Evolutionary conservation across 1,140 invertebrate genomes (phyloP), one percentile per base, ranked within the genome.

Genomic region (Nylanderia fulva): DNA sequence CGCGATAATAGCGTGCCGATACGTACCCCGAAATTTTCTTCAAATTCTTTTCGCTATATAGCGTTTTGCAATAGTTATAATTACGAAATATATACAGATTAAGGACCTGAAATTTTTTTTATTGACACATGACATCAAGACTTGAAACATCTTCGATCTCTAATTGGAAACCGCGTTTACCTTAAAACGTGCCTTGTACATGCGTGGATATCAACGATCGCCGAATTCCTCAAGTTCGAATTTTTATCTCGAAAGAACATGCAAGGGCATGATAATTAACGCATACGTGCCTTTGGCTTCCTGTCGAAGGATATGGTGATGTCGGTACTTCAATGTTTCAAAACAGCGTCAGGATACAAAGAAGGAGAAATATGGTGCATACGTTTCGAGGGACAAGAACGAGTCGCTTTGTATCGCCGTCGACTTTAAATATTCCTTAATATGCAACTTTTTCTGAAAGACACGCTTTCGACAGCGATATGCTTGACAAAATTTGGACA

Each of bases 291-390:
- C 61, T 86, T 79, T 89, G 58, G 45, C 13, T 84, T 58, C 48
- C 60, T 58, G 64, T 77, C n/a, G 48, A 76, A n/a, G n/a, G 60
- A 77, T 83, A 72, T n/a, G 52, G 86, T 48, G n/a, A 36, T 52
- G 76, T 76, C 56, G 68, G 56, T 75, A 58, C n/a, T 76, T 77
- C n/a, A 61, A 11, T 27, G 61, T 54, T 76, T 63, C 80, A 64
- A 89, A 89, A 80, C 66, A 58, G 39, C 58, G 54, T 74, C 52
- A 83, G 48, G 72, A 63, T 61, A 68, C 74, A 87, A 90, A 91
- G 87, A 91, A 89, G 75, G 80, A 72, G 83, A 76, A 29, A 76
- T 80, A 91, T 91, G 87, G 90, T 91, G 91, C 90, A 91, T 91
- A 91, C 71, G 82, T 85, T 86, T 84, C 85, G 48, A 80, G 56